phyloP scores from a whole-genome alignment of 2,113 vertebrate species.

The Chionomys nivalis region DNA sequence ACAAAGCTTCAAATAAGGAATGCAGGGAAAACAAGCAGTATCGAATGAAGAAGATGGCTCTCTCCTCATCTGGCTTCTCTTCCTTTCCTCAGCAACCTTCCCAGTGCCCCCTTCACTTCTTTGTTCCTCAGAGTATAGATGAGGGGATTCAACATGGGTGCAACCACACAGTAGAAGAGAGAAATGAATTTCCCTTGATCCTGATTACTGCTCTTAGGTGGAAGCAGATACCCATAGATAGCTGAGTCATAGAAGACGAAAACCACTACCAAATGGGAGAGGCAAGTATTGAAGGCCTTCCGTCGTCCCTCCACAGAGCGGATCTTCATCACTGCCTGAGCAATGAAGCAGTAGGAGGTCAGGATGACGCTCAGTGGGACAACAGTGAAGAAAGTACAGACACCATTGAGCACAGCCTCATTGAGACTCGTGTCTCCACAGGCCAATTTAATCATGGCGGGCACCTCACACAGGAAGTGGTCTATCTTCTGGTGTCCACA shows the following conservation, averaged over 20 bases:
- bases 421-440: constrained; percentile 64
- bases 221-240: constrained; percentile 78
- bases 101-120: constrained; percentile 73
- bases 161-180: constrained; percentile 77
- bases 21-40: neutral
- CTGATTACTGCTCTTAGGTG: constrained; percentile 65
- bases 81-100: constrained; percentile 55
- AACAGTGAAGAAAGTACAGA: constrained; percentile 4
- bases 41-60: neutral
- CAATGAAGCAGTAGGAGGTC: constrained; percentile 60
- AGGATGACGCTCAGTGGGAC: constrained; percentile 66
- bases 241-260: constrained; percentile 77
- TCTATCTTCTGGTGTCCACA: constrained; percentile 64
- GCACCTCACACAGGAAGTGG: constrained; percentile 75
- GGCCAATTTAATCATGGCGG: constrained; percentile 59
- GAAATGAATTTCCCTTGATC: constrained; percentile 76
- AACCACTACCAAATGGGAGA: constrained; percentile 76
- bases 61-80: constrained; percentile 14
- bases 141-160: constrained; percentile 79
- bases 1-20: neutral
- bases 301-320: neutral
- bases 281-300: constrained; percentile 74
- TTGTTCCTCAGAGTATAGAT: constrained; percentile 80
- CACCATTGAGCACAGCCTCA: constrained; percentile 59
- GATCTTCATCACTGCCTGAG: constrained; percentile 53